A percentile compares a stretch with the other conserved stretches of the same genome.
phyloP scores from a whole-genome alignment of 2,888 invertebrate genomes.

The Agriopis leucophaearia region DNA sequence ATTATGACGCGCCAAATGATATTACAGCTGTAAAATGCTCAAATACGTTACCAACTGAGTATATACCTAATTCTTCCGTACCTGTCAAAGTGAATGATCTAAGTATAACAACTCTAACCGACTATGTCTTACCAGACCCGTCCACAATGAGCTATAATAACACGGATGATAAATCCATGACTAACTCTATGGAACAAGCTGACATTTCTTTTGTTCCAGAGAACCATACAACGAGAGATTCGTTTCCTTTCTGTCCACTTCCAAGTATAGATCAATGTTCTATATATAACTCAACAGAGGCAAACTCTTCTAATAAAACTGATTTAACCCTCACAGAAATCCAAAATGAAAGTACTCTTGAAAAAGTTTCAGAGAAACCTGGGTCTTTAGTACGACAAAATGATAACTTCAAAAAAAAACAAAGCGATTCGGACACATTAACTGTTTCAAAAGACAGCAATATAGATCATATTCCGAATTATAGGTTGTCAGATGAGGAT shows the following conservation, averaged over 20 bases:
- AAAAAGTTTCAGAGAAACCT: neutral
- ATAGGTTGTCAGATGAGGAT: neutral
- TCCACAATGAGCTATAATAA: neutral
- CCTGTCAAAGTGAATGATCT: neutral
- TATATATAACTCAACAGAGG: neutral
- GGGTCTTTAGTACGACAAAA: neutral
- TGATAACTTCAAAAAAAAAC: neutral
- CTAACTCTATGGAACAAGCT: neutral
- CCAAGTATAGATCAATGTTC: slow-evolving; percentile 15
- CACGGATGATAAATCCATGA: neutral
- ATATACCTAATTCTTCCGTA: neutral
- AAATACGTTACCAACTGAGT: slow-evolving; percentile 1
- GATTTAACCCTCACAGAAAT: slow-evolving; percentile 8
- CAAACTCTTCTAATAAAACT: neutral
- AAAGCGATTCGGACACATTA: neutral
- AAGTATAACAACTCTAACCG: neutral
- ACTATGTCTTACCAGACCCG: neutral
- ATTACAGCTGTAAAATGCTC: neutral
- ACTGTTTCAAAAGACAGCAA: neutral
- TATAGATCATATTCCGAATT: neutral
- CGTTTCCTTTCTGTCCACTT: slow-evolving; percentile 7
- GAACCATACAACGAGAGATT: neutral
- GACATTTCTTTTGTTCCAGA: neutral
- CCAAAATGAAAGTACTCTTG: slow-evolving; percentile 13
- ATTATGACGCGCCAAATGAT: neutral